Base-by-base conservation (phyloP, 2,888 invertebrate species). In the Philereme vetulata region DNA sequence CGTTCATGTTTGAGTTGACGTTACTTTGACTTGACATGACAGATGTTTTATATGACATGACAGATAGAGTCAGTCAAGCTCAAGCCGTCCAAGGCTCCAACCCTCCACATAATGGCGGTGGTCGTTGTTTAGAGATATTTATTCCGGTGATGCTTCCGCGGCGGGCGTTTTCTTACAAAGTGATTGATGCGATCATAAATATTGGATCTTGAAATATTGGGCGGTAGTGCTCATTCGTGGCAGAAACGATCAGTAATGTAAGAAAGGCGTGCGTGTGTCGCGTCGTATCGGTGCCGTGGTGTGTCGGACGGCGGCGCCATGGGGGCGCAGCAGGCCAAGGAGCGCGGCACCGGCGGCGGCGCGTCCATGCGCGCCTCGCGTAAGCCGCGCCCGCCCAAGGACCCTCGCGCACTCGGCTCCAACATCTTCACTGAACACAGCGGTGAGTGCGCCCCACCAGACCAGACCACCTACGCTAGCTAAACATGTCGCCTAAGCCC, bases 401-500 rank as follows among this genome's bases (percentile, higher is more conserved):
- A 97, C 94, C 95, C 95, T 85, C 95, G 96, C 86, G 94, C 95
- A 78, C 95, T 96, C 80, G 96, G 97, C 80, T 96, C 97, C 78
- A 98, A 98, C 93, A 97, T 98, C 87, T 98, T 98, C 92, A 97
- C 97, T 44, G 98, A 98, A 93, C 98, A 98, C 88, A 97, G 96
- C 91, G 98, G 98, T 98, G 93, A 95, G 96, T 93, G 21, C 11
- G 46, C n/a, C 38, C 21, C 32, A 8, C 8, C 32, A 42, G 9
- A 8, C 43, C 9, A 21, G n/a, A 7, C 32, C 45, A 21, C 32
- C 21, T 21, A 21, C 2, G 21, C 21, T 21, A 21, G 21, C 21
- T 21, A 21, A 21, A 1, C 21, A 21, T 21, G 21, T 21, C 21
- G 21, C 21, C 21, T 2, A 21, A 21, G 21, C 21, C 21, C 21